These are phyloP conservation scores for Gymnopithys bicolor DNA, from an alignment of 2,797 vertebrate genomes.

Conservation along the genomic window DNA sequence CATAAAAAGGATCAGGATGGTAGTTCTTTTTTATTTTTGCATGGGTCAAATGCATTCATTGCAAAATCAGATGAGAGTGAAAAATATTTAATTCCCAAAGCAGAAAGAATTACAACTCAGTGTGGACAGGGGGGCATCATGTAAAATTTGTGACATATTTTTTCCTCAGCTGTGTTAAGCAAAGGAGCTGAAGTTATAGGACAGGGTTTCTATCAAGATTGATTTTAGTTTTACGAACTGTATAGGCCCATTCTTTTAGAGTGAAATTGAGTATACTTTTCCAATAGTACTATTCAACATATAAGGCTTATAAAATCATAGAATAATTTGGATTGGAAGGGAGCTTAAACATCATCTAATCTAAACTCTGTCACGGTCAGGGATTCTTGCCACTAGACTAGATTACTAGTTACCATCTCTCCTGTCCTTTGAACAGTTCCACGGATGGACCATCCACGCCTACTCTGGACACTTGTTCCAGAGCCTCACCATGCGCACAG, in stretches of 20 bases:
- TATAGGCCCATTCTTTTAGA: background rate
- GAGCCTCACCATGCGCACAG: background rate
- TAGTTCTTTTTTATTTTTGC: background rate
- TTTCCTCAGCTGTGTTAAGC: background rate
- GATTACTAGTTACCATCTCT: background rate
- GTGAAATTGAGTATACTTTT: background rate
- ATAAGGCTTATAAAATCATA: background rate
- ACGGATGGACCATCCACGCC: background rate
- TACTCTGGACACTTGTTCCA: background rate
- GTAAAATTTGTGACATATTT: background rate
- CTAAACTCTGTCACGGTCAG: rapidly evolving
- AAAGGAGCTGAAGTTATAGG: background rate
- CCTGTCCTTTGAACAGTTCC: background rate
- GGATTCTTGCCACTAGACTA: background rate
- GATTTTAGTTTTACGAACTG: background rate
- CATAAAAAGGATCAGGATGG: background rate
- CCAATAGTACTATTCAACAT: background rate
- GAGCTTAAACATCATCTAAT: background rate
- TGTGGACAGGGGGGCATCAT: background rate
- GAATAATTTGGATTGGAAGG: background rate
- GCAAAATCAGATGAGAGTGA: background rate
- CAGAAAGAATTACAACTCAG: background rate
- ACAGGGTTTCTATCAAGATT: background rate
- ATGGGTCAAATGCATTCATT: background rate
- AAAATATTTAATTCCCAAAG: background rate